phyloP scores from a whole-genome alignment of 2,888 invertebrate species.

The Drosophila mimetica region DNA sequence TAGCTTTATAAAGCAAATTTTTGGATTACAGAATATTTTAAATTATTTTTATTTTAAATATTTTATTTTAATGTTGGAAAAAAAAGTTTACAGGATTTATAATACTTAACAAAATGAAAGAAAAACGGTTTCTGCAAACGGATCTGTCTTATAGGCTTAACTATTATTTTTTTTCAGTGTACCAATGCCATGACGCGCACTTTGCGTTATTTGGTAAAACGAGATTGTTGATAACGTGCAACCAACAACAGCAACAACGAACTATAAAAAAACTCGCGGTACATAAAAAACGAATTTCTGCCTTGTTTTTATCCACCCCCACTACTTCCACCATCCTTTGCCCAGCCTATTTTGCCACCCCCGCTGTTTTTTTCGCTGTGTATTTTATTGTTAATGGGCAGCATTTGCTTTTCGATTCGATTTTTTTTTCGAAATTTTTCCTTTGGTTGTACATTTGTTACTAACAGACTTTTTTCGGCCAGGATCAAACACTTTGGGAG shows the following conservation, averaged over 20 bases:
- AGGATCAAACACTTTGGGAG: conserved; percentile 2
- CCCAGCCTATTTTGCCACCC: conserved; percentile 19
- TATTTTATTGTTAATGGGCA: conserved; percentile 70
- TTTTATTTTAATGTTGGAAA: no score
- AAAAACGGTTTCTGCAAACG: no score
- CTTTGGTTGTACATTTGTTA: conserved; percentile 40
- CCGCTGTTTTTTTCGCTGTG: conserved; percentile 35
- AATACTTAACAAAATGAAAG: no score
- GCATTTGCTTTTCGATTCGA: conserved; percentile 56
- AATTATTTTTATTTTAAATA: no score
- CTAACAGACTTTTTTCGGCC: conserved; percentile 25
- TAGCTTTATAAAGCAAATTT: no score
- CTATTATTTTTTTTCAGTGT: conserved; percentile 20
- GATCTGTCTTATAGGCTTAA: no score
- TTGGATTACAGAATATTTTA: no score
- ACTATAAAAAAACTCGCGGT: conserved; percentile 50
- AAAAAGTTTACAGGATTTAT: no score
- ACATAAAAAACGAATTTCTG: conserved; percentile 55
- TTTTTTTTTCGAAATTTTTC: conserved; percentile 39
- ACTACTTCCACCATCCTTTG: neutral
- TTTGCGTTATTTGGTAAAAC: conserved; percentile 79
- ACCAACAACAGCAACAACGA: conserved; percentile 51
- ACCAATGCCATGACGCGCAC: conserved; percentile 55
- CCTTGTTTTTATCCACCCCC: conserved; percentile 43
- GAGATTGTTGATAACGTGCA: conserved; percentile 80